These are phyloP conservation scores for Chlamydotis undulata DNA, from an alignment of 2,113 vertebrate species.

Conservation along the genomic window DNA sequence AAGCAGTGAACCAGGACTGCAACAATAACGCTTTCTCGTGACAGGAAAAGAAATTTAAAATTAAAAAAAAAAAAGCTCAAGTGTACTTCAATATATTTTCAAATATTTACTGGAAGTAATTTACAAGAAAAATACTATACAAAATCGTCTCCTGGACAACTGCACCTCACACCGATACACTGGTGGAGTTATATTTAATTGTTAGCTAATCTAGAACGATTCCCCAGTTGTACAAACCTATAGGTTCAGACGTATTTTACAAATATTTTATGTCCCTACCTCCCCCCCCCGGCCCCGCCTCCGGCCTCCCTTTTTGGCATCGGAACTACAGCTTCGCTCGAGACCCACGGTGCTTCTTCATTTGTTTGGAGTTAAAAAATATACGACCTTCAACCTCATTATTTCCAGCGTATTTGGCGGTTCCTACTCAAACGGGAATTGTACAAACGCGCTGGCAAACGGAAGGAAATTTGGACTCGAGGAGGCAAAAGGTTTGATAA, in stretches of 20 bases:
- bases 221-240: conserved; percentile 83
- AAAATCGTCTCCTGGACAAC: conserved; percentile 96
- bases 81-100: conserved; percentile 95
- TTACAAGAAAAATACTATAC: conserved; percentile 99
- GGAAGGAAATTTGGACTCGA: background rate
- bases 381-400: conserved; percentile 47
- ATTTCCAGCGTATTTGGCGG: conserved; percentile 34
- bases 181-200: conserved; percentile 81
- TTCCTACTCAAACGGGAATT: conserved; percentile 50
- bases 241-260: conserved; percentile 76
- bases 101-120: conserved; percentile 98
- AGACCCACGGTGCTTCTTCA: conserved; percentile 63
- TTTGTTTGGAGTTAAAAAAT: conserved; percentile 52
- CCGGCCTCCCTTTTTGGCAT: conserved; percentile 69
- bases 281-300: background rate
- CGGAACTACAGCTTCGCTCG: conserved; percentile 67
- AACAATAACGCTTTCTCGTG: conserved; percentile 86
- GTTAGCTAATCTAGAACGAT: conserved; percentile 89
- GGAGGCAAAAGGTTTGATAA: conserved; percentile 45
- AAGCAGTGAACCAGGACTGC: conserved; percentile 89
- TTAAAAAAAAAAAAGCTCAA: conserved; percentile 75
- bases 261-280: conserved; percentile 57
- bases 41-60: conserved; percentile 72
- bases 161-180: conserved; percentile 88
- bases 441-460: conserved; percentile 35